A percentile compares a stretch with the other conserved stretches of the same genome.
phyloP scores from a whole-genome alignment of 2,113 vertebrate species.

The Ursus arctos region DNA sequence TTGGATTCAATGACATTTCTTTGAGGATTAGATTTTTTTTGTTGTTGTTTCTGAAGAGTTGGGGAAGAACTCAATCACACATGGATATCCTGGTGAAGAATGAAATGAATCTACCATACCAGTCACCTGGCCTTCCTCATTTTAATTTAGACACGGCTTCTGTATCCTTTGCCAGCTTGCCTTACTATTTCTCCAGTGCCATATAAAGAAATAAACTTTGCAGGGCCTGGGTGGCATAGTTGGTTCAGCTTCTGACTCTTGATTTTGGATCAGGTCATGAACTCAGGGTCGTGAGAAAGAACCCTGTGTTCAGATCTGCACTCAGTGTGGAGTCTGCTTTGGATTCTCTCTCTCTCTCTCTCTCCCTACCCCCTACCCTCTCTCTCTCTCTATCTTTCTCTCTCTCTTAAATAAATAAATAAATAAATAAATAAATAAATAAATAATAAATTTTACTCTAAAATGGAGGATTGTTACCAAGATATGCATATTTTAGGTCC shows the following conservation, averaged over 20 bases:
- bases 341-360: not conserved
- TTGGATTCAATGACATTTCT: not conserved
- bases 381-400: too few species aligned
- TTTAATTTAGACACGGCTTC: not conserved
- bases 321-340: not conserved
- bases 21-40: not conserved
- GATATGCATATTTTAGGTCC: not conserved
- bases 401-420: not conserved
- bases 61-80: not conserved
- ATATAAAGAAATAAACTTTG: not conserved
- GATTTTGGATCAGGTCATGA: not conserved
- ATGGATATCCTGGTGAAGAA: not conserved
- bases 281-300: not conserved
- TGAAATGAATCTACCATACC: not conserved
- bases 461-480: not conserved
- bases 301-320: not conserved
- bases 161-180: not conserved
- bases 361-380: too few species aligned
- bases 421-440: not conserved
- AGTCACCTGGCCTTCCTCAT: not conserved
- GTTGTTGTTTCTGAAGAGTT: not conserved
- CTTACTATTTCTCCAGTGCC: not conserved
- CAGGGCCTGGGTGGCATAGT: not conserved
- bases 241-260: not conserved
- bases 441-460: slow-evolving; percentile 6